Evolutionary conservation across 2,113 vertebrate species (phyloP).

Genomic region (Planiliza haematocheilus): DNA sequence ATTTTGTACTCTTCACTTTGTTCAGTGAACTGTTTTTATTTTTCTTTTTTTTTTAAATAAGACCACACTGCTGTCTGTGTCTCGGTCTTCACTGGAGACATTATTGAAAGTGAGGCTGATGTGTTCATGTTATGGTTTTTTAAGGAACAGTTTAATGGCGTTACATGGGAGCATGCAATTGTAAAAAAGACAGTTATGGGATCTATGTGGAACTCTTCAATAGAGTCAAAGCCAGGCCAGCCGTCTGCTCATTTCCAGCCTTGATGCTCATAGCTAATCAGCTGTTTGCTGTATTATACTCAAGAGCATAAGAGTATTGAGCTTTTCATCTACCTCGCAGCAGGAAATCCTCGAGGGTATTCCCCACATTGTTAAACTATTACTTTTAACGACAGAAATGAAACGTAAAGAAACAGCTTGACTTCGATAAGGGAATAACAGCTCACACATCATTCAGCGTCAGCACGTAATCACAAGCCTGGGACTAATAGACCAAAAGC

Average conservation of each 20-base stretch:
- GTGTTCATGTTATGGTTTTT: no score
- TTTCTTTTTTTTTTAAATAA: not conserved
- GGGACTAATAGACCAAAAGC: conserved; percentile 25
- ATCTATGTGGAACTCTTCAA: no score
- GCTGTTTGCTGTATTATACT: not conserved
- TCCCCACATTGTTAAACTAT: not conserved
- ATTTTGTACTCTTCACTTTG: not conserved
- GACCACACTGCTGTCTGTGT: not conserved
- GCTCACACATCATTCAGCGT: not conserved
- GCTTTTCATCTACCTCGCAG: not conserved
- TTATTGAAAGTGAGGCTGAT: not conserved
- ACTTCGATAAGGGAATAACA: not conserved
- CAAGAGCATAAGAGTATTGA: not conserved
- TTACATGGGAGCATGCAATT: no score
- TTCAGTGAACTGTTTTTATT: not conserved
- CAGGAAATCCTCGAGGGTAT: not conserved
- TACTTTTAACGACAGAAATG: not conserved
- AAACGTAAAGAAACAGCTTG: not conserved
- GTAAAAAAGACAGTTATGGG: no score
- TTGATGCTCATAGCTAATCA: not conserved
- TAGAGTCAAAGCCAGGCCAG: not conserved
- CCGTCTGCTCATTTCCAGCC: not conserved
- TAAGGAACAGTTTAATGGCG: no score
- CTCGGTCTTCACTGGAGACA: not conserved
- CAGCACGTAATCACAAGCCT: not conserved